Evolutionary conservation across 2,797 vertebrate species (phyloP), one percentile per base, ranked within the genome.

Genomic region (Anas flavirostris): DNA sequence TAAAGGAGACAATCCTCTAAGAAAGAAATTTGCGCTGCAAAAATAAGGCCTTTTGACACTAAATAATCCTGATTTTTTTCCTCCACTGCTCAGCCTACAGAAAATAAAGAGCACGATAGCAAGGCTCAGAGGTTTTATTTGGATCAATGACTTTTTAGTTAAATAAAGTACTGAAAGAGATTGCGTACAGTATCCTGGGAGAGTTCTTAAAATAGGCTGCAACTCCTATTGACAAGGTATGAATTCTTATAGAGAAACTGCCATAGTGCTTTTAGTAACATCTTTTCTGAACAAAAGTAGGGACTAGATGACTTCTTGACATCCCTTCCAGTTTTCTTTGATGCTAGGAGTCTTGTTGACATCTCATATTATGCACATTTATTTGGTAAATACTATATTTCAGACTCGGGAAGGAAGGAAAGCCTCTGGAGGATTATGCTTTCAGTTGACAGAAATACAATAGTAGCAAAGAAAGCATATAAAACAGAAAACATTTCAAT

Each of bases 321-420:
- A 50, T 67, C 39, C 28, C 63, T 84, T 88, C 39, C 31, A 82
- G 25, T 63, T 93, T 90, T 88, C 70, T 88, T 88, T 84, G 48
- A 86, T 86, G 59, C 46, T 28, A 31, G 33, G n/a, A 67, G 35
- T 84, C 23, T 56, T 79, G 46, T 63, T 94, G 88, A 78, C 82
- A 76, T 87, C 91, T 91, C 19, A 46, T 52, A 70, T 83, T 82
- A 81, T 76, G 52, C 35, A 48, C 69, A 29, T 55, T 69, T 79
- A 69, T 90, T 94, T 93, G 69, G 50, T 86, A 91, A 95, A 95
- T 72, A 52, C 37, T 66, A 0, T 52, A 83, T 68, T 93, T 96
- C 62, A 92, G 48, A 72, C 37, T 83, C 50, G 31, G 39, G 39
- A 91, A 91, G 62, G 64, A 87, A 69, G 56, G 33, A 80, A 82